Conservation (phyloP, 1,140 invertebrate genomes). For the Maniola jurtina region DNA sequence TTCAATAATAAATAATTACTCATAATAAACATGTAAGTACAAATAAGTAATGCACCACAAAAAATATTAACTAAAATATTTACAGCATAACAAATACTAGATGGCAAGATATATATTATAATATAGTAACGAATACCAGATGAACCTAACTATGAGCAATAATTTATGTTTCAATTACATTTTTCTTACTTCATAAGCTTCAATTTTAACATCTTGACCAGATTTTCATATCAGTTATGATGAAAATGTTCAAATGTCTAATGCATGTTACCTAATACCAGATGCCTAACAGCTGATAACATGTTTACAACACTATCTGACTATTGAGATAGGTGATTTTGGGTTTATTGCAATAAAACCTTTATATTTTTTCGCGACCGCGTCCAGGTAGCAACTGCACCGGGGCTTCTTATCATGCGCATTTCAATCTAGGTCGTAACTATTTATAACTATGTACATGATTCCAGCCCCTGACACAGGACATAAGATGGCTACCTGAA, state of each 20-base stretch:
- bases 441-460: constrained; percentile 31
- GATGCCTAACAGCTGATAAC: background rate
- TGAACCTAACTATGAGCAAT: no score
- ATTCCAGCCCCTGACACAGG: constrained; percentile 12
- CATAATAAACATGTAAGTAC: no score
- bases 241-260: background rate
- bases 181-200: constrained; percentile 10
- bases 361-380: constrained; percentile 7
- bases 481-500: constrained; percentile 30
- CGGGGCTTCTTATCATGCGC: constrained; percentile 43
- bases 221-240: background rate
- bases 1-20: no score
- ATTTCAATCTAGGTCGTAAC: constrained; percentile 40
- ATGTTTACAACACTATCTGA: background rate
- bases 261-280: background rate
- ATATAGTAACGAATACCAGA: no score
- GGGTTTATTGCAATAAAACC: background rate
- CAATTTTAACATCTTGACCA: background rate
- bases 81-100: no score
- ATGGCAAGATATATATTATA: no score
- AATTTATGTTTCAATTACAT: background rate
- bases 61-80: no score
- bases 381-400: constrained; percentile 20
- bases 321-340: background rate
- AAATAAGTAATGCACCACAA: no score